Conservation (phyloP, 2,113 vertebrate species). For the Stomatorhinus ivindoensis region DNA sequence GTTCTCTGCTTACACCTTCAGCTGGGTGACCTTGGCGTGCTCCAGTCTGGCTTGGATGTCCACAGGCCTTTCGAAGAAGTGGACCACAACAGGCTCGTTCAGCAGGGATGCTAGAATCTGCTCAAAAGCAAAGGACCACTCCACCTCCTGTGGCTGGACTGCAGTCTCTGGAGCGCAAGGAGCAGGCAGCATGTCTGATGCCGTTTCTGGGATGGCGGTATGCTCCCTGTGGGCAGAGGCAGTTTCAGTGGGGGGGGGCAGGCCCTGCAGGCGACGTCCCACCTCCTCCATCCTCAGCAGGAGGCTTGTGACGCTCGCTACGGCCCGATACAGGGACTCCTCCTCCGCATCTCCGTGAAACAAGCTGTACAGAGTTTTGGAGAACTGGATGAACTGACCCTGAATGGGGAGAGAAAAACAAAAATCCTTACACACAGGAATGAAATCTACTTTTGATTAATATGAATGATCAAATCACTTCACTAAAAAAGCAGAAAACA, state of each 20-base stretch:
- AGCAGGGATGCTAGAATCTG: constrained; percentile 90
- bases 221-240: constrained; percentile 27
- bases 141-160: constrained; percentile 40
- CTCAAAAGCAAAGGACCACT: constrained; percentile 95
- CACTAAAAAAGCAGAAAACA: neutral
- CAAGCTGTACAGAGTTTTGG: constrained; percentile 89
- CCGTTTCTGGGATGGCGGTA: constrained; percentile 19
- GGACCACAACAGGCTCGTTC: constrained; percentile 81
- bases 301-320: constrained; percentile 84
- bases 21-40: constrained; percentile 66
- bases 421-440: neutral
- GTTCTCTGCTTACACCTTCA: constrained; percentile 63
- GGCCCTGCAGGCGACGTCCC: constrained; percentile 55
- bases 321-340: constrained; percentile 78
- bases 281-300: constrained; percentile 63
- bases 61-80: constrained; percentile 81
- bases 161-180: constrained; percentile 31
- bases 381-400: constrained; percentile 91
- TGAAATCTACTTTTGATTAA: neutral
- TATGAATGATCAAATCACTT: neutral
- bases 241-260: constrained; percentile 20
- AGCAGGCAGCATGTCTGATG: constrained; percentile 31
- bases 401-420: constrained; percentile 37
- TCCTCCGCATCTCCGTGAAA: constrained; percentile 88
- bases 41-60: constrained; percentile 69